These are phyloP conservation scores for Lytechinus variegatus DNA, from an alignment of 35 echinoderm and acorn worm genomes.

Conservation along the genomic window DNA sequence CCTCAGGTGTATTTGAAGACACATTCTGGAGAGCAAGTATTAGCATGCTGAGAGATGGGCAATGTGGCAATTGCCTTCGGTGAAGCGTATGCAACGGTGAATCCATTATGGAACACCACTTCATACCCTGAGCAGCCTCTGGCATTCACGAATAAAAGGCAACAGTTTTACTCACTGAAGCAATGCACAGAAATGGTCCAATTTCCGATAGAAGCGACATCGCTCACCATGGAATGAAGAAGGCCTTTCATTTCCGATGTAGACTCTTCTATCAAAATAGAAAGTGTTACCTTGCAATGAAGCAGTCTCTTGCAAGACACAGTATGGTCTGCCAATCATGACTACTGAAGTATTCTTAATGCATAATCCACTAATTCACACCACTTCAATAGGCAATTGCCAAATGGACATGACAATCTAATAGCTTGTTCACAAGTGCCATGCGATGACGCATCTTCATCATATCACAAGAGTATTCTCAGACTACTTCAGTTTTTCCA, in stretches of 20 bases:
- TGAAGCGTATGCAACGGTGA: background rate
- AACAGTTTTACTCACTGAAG: background rate
- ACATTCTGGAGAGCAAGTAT: background rate
- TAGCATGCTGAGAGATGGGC: background rate
- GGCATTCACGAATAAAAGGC: background rate
- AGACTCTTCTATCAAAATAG: background rate
- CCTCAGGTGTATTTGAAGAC: background rate
- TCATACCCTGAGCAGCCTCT: background rate
- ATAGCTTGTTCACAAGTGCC: background rate
- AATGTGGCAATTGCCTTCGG: background rate
- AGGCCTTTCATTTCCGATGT: background rate
- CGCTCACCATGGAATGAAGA: background rate
- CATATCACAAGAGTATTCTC: background rate
- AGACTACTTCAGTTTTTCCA: background rate
- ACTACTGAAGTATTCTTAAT: background rate
- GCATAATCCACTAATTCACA: constrained; percentile 3
- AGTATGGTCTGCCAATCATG: background rate
- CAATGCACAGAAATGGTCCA: background rate
- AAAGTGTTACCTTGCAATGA: background rate
- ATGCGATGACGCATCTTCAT: background rate
- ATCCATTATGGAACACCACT: background rate
- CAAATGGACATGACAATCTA: background rate
- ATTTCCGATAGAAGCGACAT: background rate
- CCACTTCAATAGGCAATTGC: constrained; percentile 1
- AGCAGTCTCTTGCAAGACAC: background rate